Percentiles rank a stretch among this genome's conserved stretches.
Conservation (phyloP, 2,797 vertebrate species). For the Pristis pectinata region DNA sequence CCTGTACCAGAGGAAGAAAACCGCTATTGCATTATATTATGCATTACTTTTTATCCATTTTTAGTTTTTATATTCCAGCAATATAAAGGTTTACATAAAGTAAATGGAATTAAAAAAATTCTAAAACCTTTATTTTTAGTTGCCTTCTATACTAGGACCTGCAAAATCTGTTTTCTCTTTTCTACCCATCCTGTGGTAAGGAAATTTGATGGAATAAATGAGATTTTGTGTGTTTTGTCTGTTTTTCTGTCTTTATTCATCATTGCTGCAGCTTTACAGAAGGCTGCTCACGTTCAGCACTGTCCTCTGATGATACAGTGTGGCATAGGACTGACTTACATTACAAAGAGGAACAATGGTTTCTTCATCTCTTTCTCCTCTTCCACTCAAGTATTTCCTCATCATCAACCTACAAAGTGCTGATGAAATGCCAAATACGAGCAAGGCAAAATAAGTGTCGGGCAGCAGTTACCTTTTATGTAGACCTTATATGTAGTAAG, state of each 20-base stretch:
- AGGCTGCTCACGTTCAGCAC: not conserved
- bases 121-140: not conserved
- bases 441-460: not conserved
- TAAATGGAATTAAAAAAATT: not conserved
- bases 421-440: not conserved
- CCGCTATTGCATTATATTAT: not conserved
- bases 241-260: not conserved
- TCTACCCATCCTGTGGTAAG: not conserved
- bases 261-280: not conserved
- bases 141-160: not conserved
- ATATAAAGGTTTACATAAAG: not conserved
- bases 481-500: too few relatives aligned
- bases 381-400: not conserved
- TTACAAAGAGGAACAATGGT: not conserved
- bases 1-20: slow-evolving; percentile 54
- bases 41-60: not conserved
- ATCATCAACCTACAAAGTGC: not conserved
- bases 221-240: not conserved
- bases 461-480: not conserved
- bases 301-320: not conserved
- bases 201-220: not conserved
- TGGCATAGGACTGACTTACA: not conserved
- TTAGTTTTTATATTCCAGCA: not conserved
- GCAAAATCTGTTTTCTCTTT: not conserved
- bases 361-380: not conserved